These are phyloP conservation scores for Leptopterna dolabrata DNA, from an alignment of 2,888 invertebrate species.

Conservation along the genomic window DNA sequence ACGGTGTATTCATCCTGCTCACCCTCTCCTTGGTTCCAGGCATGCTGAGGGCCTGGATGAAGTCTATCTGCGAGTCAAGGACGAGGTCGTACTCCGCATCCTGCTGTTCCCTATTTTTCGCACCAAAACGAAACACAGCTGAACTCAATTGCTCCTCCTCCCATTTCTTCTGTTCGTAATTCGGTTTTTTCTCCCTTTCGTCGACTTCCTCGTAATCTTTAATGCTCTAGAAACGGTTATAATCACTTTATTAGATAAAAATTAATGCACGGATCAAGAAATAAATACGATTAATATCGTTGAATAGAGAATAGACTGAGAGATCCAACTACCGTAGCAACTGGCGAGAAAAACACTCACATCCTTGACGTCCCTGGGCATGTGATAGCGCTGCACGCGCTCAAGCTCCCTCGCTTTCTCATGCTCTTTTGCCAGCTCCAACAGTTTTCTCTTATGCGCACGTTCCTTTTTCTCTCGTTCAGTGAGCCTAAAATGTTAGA, in stretches of 20 bases:
- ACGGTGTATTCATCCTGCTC: too few relatives aligned
- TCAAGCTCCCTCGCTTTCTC: slow-evolving; percentile 93
- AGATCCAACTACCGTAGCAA: not conserved
- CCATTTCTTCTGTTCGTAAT: slow-evolving; percentile 93
- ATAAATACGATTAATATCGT: not conserved
- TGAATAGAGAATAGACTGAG: not conserved
- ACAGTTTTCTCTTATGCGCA: slow-evolving; percentile 89
- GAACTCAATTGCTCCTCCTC: slow-evolving; percentile 96
- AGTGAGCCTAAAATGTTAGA: slow-evolving; percentile 76
- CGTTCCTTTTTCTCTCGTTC: slow-evolving; percentile 85
- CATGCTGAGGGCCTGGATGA: slow-evolving; percentile 88
- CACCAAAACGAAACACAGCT: slow-evolving; percentile 92
- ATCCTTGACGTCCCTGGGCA: slow-evolving; percentile 80
- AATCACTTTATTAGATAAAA: not conserved
- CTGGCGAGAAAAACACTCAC: slow-evolving; percentile 30
- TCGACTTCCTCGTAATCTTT: slow-evolving; percentile 84
- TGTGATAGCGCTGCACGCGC: slow-evolving; percentile 91
- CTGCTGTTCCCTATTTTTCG: slow-evolving; percentile 79
- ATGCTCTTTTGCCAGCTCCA: slow-evolving; percentile 94
- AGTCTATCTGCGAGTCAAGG: slow-evolving; percentile 97
- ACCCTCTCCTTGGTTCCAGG: slow-evolving; percentile 74
- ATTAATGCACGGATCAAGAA: too few relatives aligned
- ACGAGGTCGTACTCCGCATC: slow-evolving; percentile 91
- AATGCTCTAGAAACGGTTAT: slow-evolving; percentile 55
- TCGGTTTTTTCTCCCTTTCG: slow-evolving; percentile 84